Evolutionary conservation across 2,888 invertebrate genomes (phyloP).

Genomic region (Trissolcus brochymenae): DNA sequence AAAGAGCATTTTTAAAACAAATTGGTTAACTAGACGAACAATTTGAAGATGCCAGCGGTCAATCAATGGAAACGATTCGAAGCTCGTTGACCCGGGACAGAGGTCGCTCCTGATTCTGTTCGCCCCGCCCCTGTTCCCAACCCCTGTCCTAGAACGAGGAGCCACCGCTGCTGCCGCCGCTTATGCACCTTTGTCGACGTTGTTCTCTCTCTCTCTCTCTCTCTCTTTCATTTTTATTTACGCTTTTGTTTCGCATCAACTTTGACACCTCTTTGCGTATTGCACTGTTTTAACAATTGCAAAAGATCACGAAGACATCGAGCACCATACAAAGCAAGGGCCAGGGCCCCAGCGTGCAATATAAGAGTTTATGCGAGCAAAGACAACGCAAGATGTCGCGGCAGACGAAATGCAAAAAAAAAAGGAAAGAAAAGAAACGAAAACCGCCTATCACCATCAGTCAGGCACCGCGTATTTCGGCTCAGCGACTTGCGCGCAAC

Average conservation of each 20-base stretch:
- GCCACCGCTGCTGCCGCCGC: background rate
- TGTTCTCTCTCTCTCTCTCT: conserved; percentile 1
- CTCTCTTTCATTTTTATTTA: conserved; percentile 2
- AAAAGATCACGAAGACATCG: conserved; percentile 66
- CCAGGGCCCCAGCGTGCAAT: conserved; percentile 36
- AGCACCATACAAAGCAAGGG: conserved; percentile 58
- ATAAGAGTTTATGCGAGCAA: conserved; percentile 30
- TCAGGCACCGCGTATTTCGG: background rate
- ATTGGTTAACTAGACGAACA: background rate
- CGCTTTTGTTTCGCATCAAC: conserved; percentile 20
- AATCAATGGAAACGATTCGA: conserved; percentile 5
- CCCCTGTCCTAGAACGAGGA: conserved; percentile 7
- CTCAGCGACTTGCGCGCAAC: background rate
- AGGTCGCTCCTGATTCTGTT: conserved; percentile 12
- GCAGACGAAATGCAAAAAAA: background rate
- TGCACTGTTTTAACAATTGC: conserved; percentile 29
- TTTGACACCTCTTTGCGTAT: conserved; percentile 11
- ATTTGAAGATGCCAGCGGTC: conserved; percentile 5
- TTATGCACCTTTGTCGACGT: conserved; percentile 16
- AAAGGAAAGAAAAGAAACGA: background rate
- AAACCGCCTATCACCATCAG: background rate
- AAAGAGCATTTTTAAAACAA: conserved; percentile 2
- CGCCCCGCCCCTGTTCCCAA: conserved; percentile 6
- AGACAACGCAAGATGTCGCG: conserved; percentile 24
- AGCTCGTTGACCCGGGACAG: conserved; percentile 12